Evolutionary conservation across 1,140 invertebrate species (phyloP), one percentile per base, ranked within the genome.

Genomic region (Drosophila kanapiae): DNA sequence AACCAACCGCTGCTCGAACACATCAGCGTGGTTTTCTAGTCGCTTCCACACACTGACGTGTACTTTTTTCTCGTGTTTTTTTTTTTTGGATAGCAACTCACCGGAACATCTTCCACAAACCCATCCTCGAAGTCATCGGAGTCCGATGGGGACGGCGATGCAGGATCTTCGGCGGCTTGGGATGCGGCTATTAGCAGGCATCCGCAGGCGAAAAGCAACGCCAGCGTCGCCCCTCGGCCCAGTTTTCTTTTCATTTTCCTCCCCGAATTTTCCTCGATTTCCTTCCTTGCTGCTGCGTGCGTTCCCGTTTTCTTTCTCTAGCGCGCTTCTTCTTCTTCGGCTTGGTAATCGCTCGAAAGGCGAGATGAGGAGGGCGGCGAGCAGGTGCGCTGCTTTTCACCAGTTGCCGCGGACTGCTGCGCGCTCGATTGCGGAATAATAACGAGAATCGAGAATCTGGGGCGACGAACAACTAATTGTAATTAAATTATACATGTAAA

Each of bases 91-190:
- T 51, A 49, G 48, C 48, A 33, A 13, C 83, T 87, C 57, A 92
- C 91, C 83, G 84, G 87, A 47, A 92, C 80, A 75, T 92, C 91
- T 62, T 92, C 91, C 23, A 92, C 91, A 33, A 78, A 53, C 6
- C 91, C 91, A 54, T 92, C 91, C 40, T 91, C 91, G 49, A 84
- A 87, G 57, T 92, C 91, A 51, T 85, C 90, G 8, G 72, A 65
- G 18, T 80, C 84, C 6, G 53, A 4, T 6, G 49, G 14, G 49
- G 42, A 33, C 75, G 54, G 43, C 60, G 51, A 38, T 23, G 23
- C 23, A 23, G 23, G 23, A 23, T 23, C 23, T 23, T 23, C 60
- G 27, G 49, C 54, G 27, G 49, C 33, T 68, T 13, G 48, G 35
- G 35, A 6, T 38, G 67, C 43, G 13, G 58, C 53, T 51, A 45